Conservation (phyloP, 2,113 vertebrate species). For the Oryzias celebensis region DNA sequence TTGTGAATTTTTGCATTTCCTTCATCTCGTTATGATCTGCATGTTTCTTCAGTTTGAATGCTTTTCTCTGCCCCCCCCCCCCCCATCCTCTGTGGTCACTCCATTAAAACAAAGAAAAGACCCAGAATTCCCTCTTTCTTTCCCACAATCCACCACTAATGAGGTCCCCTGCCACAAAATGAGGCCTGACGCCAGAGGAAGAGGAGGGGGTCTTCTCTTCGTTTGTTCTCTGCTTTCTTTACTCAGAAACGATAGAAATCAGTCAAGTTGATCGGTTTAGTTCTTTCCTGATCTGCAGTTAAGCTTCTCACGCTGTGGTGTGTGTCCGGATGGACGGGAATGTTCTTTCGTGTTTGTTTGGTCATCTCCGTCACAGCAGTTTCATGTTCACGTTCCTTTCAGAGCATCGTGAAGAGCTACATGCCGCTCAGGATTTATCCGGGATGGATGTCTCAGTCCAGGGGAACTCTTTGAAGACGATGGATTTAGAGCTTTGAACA, state of each 20-base stretch:
- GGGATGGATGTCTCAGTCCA: too few species aligned
- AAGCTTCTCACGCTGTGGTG: too few species aligned
- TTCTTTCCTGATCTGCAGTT: too few species aligned
- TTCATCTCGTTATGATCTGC: not conserved
- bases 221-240: too few species aligned
- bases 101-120: conserved; percentile 31
- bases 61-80: conserved; percentile 1
- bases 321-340: too few species aligned
- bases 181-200: conserved; percentile 50
- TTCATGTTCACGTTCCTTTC: too few species aligned
- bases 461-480: too few species aligned
- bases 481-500: too few species aligned
- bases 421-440: too few species aligned
- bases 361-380: not conserved
- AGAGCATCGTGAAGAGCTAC: too few species aligned
- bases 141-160: conserved; percentile 46
- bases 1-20: not conserved
- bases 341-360: not conserved
- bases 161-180: conserved; percentile 53
- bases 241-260: too few species aligned
- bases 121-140: conserved; percentile 37
- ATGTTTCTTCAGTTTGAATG: not conserved
- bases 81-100: conserved; percentile 36
- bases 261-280: too few species aligned
- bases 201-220: not conserved